Base-by-base conservation (phyloP, 2,113 vertebrate genomes). In the Thunnus thynnus region DNA sequence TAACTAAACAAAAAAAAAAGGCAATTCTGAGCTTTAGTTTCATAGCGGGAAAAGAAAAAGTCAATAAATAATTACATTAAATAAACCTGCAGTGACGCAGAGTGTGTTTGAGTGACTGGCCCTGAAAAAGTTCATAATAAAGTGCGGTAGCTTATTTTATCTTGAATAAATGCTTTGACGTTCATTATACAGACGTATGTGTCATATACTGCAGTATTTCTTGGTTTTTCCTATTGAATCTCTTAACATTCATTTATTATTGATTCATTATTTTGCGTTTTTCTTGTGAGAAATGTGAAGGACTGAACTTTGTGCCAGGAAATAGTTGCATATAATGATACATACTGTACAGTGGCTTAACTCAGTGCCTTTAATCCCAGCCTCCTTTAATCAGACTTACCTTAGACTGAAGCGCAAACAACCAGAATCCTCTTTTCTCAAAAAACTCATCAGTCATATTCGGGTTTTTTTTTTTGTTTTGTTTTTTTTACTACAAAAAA, bases 231-330 rank as follows among this genome's bases (percentile, higher is more conserved):
- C 36, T 7, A 2, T 5, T 60, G 48, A 3, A 32, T 36, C 20
- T 2, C 36, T 41, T 7, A 5, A 41, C 7, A 5, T 22, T 32
- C 27, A 18, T 16, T 51, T 44, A 41, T 56, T 52, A 41, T 62
- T 52, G 12, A 20, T 54, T 0, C 27, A 3, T 41, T 44, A 41
- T 72, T 44, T 44, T 57, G 27, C 5, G 52, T 50, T 78, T 62
- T 72, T 48, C 72, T 68, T 46, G 8, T 46, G 36, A 67, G 36
- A 5, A 20, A 10, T 46, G 25, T 12, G n/a, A 7, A 66, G 6
- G 13, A 13, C n/a, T 78, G 75, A 44, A 78, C 71, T 72, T 52
- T 60, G 72, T 60, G 62, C 27, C 22, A 25, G 17, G 25, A 63
- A 52, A 58, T 0, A 41, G 32, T 10, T 44, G 17, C 32, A 20